Base-by-base conservation (phyloP, 2,888 invertebrate genomes). In the Cetonia aurata region DNA sequence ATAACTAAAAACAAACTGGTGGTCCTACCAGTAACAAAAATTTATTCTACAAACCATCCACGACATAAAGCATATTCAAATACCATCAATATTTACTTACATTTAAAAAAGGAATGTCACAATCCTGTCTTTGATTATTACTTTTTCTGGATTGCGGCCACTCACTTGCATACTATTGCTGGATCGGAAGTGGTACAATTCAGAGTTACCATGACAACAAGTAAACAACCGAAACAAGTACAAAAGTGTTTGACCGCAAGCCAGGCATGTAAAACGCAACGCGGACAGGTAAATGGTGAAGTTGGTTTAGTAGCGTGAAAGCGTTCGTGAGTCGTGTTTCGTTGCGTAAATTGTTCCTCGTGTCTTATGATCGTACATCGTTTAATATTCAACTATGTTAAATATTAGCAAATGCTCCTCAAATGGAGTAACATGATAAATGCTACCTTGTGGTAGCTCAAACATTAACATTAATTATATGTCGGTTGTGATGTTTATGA, bases 161-260 rank as follows among this genome's bases (percentile, higher is more conserved):
- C 73, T 74, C 71, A 70, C 69, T 52, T 44, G 72, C 50, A 59
- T 62, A 62, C 59, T 59, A n/a, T n/a, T n/a, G n/a, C n/a, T n/a
- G 25, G 1, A 25, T 25, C 69, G 70, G 72, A 73, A 74, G 65
- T 72, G 70, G 70, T 73, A 69, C 71, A 71, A 71, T 73, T 68
- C 65, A 72, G 70, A 68, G 77, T 79, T 75, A 72, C 77, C 76
- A 77, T 78, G 77, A 79, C 69, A 75, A 77, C 79, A 55, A 57
- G 75, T 79, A 78, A 78, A 80, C 78, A 65, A 71, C 57, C 66
- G 68, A 71, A 74, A 75, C 71, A 74, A 75, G 75, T 77, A 77
- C 73, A 73, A 74, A 73, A 74, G 75, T 72, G 70, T 73, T 74
- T 75, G 75, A 77, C 75, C 76, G 75, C 73, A 65, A 57, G 55